These are phyloP conservation scores for Chrysodeixis includens DNA, from an alignment of 2,888 invertebrate genomes.

Conservation along the genomic window DNA sequence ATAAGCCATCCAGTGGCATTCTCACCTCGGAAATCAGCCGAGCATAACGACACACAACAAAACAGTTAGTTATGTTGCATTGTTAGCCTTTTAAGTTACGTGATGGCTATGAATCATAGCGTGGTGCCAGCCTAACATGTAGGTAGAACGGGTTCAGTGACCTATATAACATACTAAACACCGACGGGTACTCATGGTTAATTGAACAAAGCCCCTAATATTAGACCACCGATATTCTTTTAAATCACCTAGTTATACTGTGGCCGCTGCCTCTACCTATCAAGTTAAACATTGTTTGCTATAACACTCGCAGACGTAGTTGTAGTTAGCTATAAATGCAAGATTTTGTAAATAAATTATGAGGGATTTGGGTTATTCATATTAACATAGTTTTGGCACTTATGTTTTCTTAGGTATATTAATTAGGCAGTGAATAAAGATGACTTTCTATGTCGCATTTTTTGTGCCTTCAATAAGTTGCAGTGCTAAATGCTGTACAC, in stretches of 20 bases:
- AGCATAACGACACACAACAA: constrained; percentile 53
- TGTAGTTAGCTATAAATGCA: too few species aligned
- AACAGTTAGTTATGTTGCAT: constrained; percentile 58
- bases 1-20: constrained; percentile 20
- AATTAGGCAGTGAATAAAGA: too few species aligned
- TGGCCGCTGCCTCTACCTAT: not conserved
- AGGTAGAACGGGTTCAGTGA: constrained; percentile 55
- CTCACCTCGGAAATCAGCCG: constrained; percentile 39
- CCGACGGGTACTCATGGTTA: constrained; percentile 47
- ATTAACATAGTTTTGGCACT: too few species aligned
- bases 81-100: constrained; percentile 52
- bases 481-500: too few species aligned
- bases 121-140: constrained; percentile 44
- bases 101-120: constrained; percentile 54
- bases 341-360: too few species aligned
- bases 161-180: constrained; percentile 54
- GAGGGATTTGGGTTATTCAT: too few species aligned
- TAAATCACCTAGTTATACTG: constrained; percentile 9
- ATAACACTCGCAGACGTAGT: not conserved
- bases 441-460: too few species aligned
- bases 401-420: too few species aligned
- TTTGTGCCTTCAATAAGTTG: too few species aligned
- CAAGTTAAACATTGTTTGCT: not conserved
- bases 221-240: constrained; percentile 35
- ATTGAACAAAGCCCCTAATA: constrained; percentile 51